phyloP scores from a whole-genome alignment of 2,797 vertebrate genomes.

The Phaenicophaeus curvirostris region DNA sequence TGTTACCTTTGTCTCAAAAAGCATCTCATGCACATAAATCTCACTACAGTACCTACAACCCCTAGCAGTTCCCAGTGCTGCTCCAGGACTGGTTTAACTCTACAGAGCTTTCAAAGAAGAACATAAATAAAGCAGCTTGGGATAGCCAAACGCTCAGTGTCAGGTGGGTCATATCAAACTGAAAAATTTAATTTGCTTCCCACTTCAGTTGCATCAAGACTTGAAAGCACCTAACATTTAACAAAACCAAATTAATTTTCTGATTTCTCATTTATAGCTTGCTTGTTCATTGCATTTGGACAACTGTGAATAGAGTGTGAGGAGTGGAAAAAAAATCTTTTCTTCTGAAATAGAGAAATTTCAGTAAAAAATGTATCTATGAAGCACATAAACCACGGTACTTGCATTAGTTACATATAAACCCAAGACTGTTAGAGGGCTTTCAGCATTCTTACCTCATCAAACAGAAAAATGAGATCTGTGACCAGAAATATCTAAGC shows the following conservation, averaged over 20 bases:
- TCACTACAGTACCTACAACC: neutral
- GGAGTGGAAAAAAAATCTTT: neutral
- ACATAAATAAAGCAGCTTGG: neutral
- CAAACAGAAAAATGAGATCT: neutral
- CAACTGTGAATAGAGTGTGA: neutral
- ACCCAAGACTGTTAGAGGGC: neutral
- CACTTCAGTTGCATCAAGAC: neutral
- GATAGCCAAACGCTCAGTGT: neutral
- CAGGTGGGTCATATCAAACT: neutral
- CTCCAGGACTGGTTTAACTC: neutral
- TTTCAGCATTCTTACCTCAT: neutral
- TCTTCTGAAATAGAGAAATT: neutral
- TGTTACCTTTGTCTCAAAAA: neutral
- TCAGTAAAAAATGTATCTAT: neutral
- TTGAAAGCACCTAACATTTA: neutral
- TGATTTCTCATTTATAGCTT: neutral
- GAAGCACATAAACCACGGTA: neutral
- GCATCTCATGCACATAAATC: rapidly evolving
- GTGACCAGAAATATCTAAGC: neutral
- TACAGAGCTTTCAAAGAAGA: neutral
- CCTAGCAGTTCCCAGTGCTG: neutral
- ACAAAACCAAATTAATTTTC: neutral
- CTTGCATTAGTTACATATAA: neutral
- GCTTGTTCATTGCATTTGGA: neutral
- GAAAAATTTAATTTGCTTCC: neutral